Conservation (phyloP, 2,113 vertebrate species). For the Neogobius melanostomus region DNA sequence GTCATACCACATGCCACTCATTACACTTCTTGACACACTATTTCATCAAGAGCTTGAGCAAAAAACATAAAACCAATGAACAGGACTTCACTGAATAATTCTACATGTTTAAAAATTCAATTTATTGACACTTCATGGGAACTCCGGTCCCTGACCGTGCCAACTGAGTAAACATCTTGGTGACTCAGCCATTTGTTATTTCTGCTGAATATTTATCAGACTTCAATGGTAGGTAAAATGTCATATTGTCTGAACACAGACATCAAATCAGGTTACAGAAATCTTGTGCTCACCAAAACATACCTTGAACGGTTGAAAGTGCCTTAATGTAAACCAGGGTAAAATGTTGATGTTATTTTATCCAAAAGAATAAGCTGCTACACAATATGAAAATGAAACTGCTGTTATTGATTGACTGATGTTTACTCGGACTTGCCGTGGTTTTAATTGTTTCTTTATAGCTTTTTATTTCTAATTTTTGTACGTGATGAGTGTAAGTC, state of each 20-base stretch:
- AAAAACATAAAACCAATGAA: slow-evolving; percentile 18
- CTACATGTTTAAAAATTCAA: neutral
- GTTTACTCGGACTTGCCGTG: too few species aligned
- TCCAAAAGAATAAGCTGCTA: neutral
- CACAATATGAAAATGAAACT: too few species aligned
- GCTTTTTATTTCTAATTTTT: too few species aligned
- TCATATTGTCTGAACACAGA: neutral
- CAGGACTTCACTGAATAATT: slow-evolving; percentile 18
- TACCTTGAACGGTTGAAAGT: neutral
- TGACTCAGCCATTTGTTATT: slow-evolving; percentile 14
- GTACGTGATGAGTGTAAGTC: too few species aligned
- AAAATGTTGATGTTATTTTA: neutral
- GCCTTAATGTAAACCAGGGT: too few species aligned
- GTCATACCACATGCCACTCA: slow-evolving; percentile 35
- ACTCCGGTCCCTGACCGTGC: slow-evolving; percentile 19
- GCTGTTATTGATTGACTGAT: too few species aligned
- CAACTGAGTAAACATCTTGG: slow-evolving; percentile 31
- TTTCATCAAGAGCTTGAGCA: slow-evolving; percentile 16
- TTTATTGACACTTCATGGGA: slow-evolving; percentile 15
- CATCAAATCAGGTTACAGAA: neutral
- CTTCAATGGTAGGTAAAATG: neutral
- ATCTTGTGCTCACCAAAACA: neutral
- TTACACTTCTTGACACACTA: slow-evolving; percentile 20
- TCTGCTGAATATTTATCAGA: slow-evolving; percentile 7
- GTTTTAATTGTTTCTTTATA: too few species aligned